Base-by-base conservation (phyloP, 1,140 invertebrate species). In the Brachionus rubens region DNA sequence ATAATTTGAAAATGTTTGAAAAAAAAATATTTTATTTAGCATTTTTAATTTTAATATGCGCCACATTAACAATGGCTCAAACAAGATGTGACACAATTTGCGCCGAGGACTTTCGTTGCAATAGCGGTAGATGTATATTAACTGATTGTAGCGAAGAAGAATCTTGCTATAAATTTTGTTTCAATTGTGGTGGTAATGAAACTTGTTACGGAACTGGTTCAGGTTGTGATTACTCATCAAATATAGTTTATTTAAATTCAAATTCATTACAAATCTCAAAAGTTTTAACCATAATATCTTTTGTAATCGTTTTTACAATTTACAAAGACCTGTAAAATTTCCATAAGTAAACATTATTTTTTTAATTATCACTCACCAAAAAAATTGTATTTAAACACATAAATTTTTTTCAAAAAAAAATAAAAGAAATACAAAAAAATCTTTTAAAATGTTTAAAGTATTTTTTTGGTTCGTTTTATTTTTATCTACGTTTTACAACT, bases 41-140 rank as follows among this genome's bases (percentile, higher is more conserved):
- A 54, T 54, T 54, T 54, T 54, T 30, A n/a, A 12, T 2, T 12
- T 4, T 14, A 26, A 28, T 26, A 54, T 26, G 3, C 26, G 28
- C 33, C 7, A 28, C 12, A 33, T 41, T 2, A 26, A 67, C n/a
- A n/a, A n/a, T n/a, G 14, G 62, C 62, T 24, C 62, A 67, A 47
- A 40, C 67, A 26, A 70, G 21, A 70, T 70, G 67, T 21, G 67
- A 70, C 21, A 47, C 43, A 30, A 36, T 47, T n/a, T 70, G 67
- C 43, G 36, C 41, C 0, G 46, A 50, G 40, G 68, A 72, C 41
- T 72, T 36, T 19, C 48, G 46, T 16, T 72, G 68, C 14, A 72
- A 41, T 16, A 72, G 19, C 24, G 68, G 43, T 24, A 50, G 2
- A 36, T 72, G 46, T 36, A 72, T 50, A 16, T 33, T 72, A 52